Percentiles rank a stretch among this genome's conserved stretches.
phyloP scores from a whole-genome alignment of 2,797 vertebrate species.

The Champsocephalus esox region DNA sequence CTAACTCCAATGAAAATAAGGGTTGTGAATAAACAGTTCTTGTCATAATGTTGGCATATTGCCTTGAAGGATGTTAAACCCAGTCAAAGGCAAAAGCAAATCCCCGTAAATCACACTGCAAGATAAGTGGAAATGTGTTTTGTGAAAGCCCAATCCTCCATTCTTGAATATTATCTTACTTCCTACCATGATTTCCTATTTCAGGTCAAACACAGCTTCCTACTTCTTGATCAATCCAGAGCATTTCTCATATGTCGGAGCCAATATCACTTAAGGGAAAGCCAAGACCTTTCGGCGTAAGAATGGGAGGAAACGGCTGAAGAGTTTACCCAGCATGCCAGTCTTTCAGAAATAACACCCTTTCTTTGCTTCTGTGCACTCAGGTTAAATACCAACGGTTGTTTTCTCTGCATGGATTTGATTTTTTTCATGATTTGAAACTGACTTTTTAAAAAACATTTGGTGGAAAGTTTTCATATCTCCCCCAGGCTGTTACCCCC shows the following conservation, averaged over 20 bases:
- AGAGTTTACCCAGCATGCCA: constrained; percentile 71
- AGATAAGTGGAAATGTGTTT: constrained; percentile 61
- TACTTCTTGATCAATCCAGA: constrained; percentile 58
- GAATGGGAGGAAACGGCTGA: constrained; percentile 85
- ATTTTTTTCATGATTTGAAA: constrained; percentile 57
- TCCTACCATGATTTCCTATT: constrained; percentile 77
- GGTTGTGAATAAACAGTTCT: constrained; percentile 20
- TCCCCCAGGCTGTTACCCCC: not conserved
- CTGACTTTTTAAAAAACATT: constrained; percentile 29
- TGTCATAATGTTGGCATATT: constrained; percentile 5
- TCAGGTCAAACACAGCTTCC: constrained; percentile 70
- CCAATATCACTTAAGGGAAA: constrained; percentile 79
- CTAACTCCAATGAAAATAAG: constrained; percentile 4
- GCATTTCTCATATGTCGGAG: constrained; percentile 53
- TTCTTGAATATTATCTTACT: constrained; percentile 78
- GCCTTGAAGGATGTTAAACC: constrained; percentile 27
- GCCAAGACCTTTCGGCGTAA: constrained; percentile 78
- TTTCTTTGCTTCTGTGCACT: constrained; percentile 63
- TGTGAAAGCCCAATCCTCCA: constrained; percentile 58
- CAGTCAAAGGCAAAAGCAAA: constrained; percentile 42
- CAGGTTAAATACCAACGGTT: constrained; percentile 62
- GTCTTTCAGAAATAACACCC: constrained; percentile 70
- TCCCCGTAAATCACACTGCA: constrained; percentile 64
- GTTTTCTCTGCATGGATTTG: constrained; percentile 66
- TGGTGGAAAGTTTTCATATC: constrained; percentile 60